Base-by-base conservation (phyloP, 2,888 invertebrate species). In the Adineta ricciae region DNA sequence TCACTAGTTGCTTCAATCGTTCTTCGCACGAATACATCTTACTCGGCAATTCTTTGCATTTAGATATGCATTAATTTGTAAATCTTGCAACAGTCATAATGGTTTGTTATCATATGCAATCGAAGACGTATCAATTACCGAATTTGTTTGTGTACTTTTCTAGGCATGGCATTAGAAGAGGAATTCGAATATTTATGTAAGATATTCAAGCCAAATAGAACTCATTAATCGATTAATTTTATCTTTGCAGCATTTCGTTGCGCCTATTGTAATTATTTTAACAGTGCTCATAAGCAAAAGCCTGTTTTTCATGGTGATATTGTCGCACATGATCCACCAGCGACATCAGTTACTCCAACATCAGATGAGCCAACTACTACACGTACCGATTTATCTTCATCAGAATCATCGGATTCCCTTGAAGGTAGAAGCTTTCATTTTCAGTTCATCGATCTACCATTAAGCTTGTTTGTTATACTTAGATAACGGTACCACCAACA, bases 141-240 rank as follows among this genome's bases (percentile, higher is more conserved):
- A 19, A 1, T 64, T 27, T 56, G n/a, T 56, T 56, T 27, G 16
- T 32, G n/a, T n/a, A n/a, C 19, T 64, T 64, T 64, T 27, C 3
- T 36, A 64, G 64, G 64, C 41, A 78, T 78, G 78, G 78, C 78
- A 78, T n/a, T 78, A 5, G 78, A 78, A 78, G 78, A 78, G 41
- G 78, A 78, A 78, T 78, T 8, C 41, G 78, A 78, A 78, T 78
- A 78, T 78, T 24, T 78, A n/a, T n/a, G 78, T 78, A 78, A 41
- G 38, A 38, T 24, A n/a, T 2, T 9, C 24, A n/a, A n/a, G 9
- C 11, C n/a, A 7, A 78, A 46, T 46, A 8, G 46, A 46, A 8
- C 11, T 8, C 11, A 46, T 8, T 46, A 11, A 46, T 46, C 11
- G 8, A 46, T 46, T 46, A 46, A 8, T 46, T 46, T 46, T 8